Conservation (phyloP, 2,888 invertebrate species). For the Flexamia atlantica region DNA sequence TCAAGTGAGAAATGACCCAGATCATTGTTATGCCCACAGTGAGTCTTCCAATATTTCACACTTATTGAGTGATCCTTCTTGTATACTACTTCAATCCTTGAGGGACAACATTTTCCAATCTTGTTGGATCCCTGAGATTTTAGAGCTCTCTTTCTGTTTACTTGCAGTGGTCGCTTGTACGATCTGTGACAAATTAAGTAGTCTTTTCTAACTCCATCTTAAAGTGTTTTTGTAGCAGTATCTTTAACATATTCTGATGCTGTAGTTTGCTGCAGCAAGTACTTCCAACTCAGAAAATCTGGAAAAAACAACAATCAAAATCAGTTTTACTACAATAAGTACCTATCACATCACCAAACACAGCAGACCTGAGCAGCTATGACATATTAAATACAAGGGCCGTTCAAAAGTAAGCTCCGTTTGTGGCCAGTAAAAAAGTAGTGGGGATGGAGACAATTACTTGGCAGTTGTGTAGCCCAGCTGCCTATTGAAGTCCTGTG, state of each 20-base stretch:
- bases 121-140: conserved; percentile 49
- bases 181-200: conserved; percentile 33
- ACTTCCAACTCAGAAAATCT: conserved; percentile 49
- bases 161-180: background rate
- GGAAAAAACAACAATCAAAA: conserved; percentile 39
- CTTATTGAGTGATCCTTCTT: conserved; percentile 31
- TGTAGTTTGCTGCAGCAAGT: conserved; percentile 17
- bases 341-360: background rate
- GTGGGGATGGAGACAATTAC: background rate
- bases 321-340: background rate
- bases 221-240: conserved; percentile 19
- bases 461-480: background rate
- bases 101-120: conserved; percentile 29
- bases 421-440: background rate
- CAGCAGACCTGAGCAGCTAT: background rate
- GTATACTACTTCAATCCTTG: conserved; percentile 45
- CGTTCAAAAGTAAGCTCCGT: conserved; percentile 7
- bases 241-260: conserved; percentile 37
- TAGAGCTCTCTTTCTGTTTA: conserved; percentile 14
- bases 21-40: conserved; percentile 40
- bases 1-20: background rate
- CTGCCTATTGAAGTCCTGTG: too few relatives aligned
- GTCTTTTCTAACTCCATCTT: conserved; percentile 5
- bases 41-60: conserved; percentile 39
- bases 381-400: conserved; percentile 6